A percentile compares a stretch with the other conserved stretches of the same genome.
These are phyloP conservation scores for Sylvilagus floridanus DNA, from an alignment of 2,797 vertebrate species.

Conservation along the genomic window DNA sequence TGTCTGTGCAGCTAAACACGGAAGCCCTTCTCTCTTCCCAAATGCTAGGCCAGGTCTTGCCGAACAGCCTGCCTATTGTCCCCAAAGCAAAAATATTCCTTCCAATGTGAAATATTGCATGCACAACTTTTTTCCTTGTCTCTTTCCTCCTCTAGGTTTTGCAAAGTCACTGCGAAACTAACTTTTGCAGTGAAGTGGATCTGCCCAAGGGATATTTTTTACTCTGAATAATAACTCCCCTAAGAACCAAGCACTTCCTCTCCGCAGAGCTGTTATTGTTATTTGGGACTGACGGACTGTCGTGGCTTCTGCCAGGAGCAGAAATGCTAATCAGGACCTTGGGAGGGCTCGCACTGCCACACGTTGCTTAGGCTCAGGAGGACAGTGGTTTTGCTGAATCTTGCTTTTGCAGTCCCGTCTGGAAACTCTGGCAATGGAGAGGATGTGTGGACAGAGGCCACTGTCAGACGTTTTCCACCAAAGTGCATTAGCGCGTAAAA, in stretches of 20 bases:
- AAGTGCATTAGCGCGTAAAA: slow-evolving; percentile 73
- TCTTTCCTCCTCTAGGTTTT: slow-evolving; percentile 31
- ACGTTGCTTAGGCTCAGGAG: neutral
- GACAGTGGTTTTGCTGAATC: slow-evolving; percentile 4
- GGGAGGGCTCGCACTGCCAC: neutral
- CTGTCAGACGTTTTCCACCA: slow-evolving; percentile 37
- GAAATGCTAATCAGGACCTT: slow-evolving; percentile 15
- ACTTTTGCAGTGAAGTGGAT: slow-evolving; percentile 51
- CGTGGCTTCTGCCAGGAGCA: slow-evolving; percentile 47
- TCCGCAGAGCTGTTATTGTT: slow-evolving; percentile 39
- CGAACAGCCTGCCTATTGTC: neutral
- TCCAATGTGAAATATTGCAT: neutral
- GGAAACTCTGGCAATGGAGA: neutral
- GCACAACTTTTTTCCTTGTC: slow-evolving; percentile 49
- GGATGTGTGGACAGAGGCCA: neutral
- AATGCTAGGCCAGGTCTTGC: neutral
- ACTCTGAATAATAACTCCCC: slow-evolving; percentile 54
- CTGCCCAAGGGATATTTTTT: slow-evolving; percentile 70
- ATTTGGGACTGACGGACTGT: slow-evolving; percentile 47
- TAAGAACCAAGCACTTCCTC: slow-evolving; percentile 30
- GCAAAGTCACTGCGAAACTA: slow-evolving; percentile 60
- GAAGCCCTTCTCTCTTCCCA: slow-evolving; percentile 20
- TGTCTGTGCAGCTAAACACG: neutral
- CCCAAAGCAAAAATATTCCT: slow-evolving; percentile 37
- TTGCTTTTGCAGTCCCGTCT: neutral